Percentiles rank a stretch among this genome's conserved stretches.
Evolutionary conservation across 1,140 invertebrate genomes (phyloP).

Genomic region (Maconellicoccus hirsutus): DNA sequence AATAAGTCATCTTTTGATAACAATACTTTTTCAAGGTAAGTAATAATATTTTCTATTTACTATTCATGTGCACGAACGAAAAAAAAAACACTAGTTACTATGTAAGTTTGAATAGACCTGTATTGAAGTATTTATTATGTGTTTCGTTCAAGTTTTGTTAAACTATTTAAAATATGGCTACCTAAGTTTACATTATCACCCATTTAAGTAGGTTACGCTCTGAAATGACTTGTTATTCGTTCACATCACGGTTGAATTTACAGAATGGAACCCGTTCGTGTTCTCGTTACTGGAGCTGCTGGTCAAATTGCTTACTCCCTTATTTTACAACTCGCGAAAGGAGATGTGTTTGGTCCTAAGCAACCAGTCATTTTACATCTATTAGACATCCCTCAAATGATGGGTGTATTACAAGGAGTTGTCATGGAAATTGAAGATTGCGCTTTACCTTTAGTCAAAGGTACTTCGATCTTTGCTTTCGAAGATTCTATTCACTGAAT

Average conservation of each 20-base stretch:
- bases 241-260: constrained; percentile 1
- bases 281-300: constrained; percentile 94
- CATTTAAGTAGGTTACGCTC: not conserved
- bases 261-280: constrained; percentile 60
- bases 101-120: not conserved
- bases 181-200: not conserved
- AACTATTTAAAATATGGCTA: not conserved
- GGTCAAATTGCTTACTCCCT: constrained; percentile 98
- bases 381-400: constrained; percentile 91
- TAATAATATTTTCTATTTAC: not conserved
- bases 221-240: not conserved
- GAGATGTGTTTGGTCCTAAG: constrained; percentile 88
- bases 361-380: constrained; percentile 83
- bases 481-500: not conserved
- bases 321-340: constrained; percentile 84
- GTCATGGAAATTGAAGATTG: constrained; percentile 96
- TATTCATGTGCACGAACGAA: not conserved
- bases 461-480: constrained; percentile 34
- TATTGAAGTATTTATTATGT: not conserved
- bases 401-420: constrained; percentile 88
- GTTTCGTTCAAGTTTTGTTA: not conserved
- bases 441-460: constrained; percentile 74
- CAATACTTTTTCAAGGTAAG: not conserved
- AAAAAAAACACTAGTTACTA: too few relatives aligned
- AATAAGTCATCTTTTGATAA: not conserved